These are phyloP conservation scores for Acanthochromis polyacanthus DNA, from an alignment of 2,113 vertebrate species.

Conservation along the genomic window DNA sequence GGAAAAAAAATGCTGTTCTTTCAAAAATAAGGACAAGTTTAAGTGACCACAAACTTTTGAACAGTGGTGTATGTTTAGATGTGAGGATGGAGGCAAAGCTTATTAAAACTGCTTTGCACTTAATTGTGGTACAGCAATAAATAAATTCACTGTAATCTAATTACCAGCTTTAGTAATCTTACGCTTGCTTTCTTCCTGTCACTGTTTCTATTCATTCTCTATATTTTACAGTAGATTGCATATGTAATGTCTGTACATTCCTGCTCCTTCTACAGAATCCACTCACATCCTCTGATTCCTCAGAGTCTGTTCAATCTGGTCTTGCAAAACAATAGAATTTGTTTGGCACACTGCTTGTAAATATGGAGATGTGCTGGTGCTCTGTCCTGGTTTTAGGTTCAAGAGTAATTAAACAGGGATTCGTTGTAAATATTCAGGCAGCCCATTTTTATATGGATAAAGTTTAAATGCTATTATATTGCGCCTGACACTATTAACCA, in stretches of 20 bases:
- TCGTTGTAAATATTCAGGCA: not conserved
- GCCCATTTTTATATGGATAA: not conserved
- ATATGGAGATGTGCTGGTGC: not conserved
- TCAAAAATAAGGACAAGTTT: no score
- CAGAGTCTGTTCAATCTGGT: not conserved
- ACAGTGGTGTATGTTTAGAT: not conserved
- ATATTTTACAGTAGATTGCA: conserved; percentile 44
- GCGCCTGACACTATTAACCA: not conserved
- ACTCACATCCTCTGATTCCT: not conserved
- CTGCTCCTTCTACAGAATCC: conserved; percentile 59
- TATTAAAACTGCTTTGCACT: not conserved
- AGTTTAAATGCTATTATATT: not conserved
- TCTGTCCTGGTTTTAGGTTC: not conserved
- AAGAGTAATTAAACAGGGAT: not conserved
- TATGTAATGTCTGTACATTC: conserved; percentile 43
- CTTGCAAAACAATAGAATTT: not conserved
- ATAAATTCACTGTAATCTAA: conserved; percentile 1
- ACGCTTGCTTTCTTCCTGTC: conserved; percentile 30
- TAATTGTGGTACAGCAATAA: not conserved
- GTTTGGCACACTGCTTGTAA: not conserved
- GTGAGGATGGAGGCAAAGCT: not conserved
- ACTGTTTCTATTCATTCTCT: conserved; percentile 43
- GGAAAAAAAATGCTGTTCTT: no score
- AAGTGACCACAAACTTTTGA: no score
- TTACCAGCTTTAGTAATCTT: conserved; percentile 33